phyloP scores from a whole-genome alignment of 2,113 vertebrate genomes.

The Stigmatopora nigra region DNA sequence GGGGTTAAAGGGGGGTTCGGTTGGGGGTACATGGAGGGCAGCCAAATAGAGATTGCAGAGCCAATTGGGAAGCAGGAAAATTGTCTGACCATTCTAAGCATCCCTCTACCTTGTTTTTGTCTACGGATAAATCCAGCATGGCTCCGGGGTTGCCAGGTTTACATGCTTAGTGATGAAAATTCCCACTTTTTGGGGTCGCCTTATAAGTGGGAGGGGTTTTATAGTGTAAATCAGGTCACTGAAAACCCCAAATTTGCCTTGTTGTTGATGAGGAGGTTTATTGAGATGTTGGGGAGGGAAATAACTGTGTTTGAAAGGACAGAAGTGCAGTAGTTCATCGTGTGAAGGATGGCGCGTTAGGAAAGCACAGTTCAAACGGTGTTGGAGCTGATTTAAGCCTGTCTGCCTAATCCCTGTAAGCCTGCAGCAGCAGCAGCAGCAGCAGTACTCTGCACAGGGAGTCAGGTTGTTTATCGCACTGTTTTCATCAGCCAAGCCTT shows the following conservation, averaged over 20 bases:
- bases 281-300: slow-evolving; percentile 19
- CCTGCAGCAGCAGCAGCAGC: slow-evolving; percentile 58
- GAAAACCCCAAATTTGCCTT: slow-evolving; percentile 25
- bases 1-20: background rate
- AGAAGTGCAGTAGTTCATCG: slow-evolving; percentile 31
- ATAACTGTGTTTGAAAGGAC: slow-evolving; percentile 15
- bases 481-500: slow-evolving; percentile 44
- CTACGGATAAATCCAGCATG: slow-evolving; percentile 30
- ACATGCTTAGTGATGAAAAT: slow-evolving; percentile 22
- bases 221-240: slow-evolving; percentile 43
- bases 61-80: slow-evolving; percentile 43
- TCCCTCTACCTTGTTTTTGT: slow-evolving; percentile 38
- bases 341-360: slow-evolving; percentile 37
- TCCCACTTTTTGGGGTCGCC: background rate
- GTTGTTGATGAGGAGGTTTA: slow-evolving; percentile 31
- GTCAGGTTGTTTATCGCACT: slow-evolving; percentile 63
- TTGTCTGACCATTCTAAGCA: slow-evolving; percentile 55
- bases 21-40: slow-evolving; percentile 46
- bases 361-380: slow-evolving; percentile 61
- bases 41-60: slow-evolving; percentile 63
- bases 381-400: slow-evolving; percentile 65
- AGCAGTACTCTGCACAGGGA: slow-evolving; percentile 50
- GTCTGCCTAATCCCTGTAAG: slow-evolving; percentile 66
- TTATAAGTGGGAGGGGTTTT: slow-evolving; percentile 1
- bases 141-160: slow-evolving; percentile 24